phyloP scores from a whole-genome alignment of 2,888 invertebrate species.

The Thumatha senex region DNA sequence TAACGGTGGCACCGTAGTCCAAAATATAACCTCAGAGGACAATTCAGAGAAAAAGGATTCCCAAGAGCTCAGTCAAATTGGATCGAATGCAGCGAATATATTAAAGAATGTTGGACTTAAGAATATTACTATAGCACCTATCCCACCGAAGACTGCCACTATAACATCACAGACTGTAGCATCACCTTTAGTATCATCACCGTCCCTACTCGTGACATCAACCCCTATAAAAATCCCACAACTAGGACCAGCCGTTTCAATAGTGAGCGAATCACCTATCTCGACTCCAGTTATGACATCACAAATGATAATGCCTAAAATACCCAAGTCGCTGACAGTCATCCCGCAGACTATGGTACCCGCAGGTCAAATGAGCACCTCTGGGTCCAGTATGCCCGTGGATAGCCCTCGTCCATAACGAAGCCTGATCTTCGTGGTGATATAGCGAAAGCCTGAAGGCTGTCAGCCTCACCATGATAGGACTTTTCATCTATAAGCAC shows the following conservation, averaged over 20 bases:
- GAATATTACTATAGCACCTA: constrained; percentile 78
- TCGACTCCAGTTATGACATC: constrained; percentile 54
- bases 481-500: constrained; percentile 49
- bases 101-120: constrained; percentile 76
- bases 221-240: constrained; percentile 63
- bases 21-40: constrained; percentile 51
- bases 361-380: constrained; percentile 23
- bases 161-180: constrained; percentile 60
- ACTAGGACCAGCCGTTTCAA: constrained; percentile 60
- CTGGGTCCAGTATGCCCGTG: constrained; percentile 18
- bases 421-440: constrained; percentile 60
- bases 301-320: constrained; percentile 86
- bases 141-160: constrained; percentile 68
- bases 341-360: constrained; percentile 84
- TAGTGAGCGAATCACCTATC: constrained; percentile 58
- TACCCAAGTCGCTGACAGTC: constrained; percentile 91
- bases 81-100: constrained; percentile 68
- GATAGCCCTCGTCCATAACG: constrained; percentile 61
- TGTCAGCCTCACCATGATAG: constrained; percentile 12
- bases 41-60: constrained; percentile 37
- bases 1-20: constrained; percentile 66
- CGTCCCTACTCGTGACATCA: constrained; percentile 56
- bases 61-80: constrained; percentile 51
- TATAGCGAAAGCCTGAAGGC: constrained; percentile 51
- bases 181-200: constrained; percentile 50